Evolutionary conservation across 1,140 invertebrate species (phyloP).

Genomic region (Batillaria attramentaria): DNA sequence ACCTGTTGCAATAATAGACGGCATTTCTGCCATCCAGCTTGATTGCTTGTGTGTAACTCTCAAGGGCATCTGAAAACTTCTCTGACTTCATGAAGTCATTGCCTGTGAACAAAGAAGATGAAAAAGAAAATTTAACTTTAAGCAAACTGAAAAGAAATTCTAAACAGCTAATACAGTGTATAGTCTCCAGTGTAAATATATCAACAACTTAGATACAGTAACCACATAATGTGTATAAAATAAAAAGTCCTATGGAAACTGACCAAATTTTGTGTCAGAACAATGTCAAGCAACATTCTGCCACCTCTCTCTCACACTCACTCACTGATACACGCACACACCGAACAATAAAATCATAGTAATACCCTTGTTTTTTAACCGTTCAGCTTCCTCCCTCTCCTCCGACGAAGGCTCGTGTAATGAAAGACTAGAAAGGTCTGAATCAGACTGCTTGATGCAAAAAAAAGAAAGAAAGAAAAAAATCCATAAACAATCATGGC

Average conservation of each 20-base stretch:
- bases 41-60: conserved; percentile 88
- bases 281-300: too few relatives aligned
- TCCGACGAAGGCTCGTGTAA: conserved; percentile 64
- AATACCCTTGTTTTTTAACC: conserved; percentile 65
- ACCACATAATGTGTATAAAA: too few relatives aligned
- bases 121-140: too few relatives aligned
- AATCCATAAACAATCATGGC: too few relatives aligned
- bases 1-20: conserved; percentile 92
- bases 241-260: too few relatives aligned
- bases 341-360: conserved; percentile 9
- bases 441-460: conserved; percentile 59
- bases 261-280: too few relatives aligned
- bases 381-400: conserved; percentile 65
- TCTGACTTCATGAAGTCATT: conserved; percentile 89
- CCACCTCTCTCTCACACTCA: too few relatives aligned
- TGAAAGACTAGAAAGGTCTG: conserved; percentile 61
- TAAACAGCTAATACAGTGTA: too few relatives aligned
- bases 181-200: too few relatives aligned
- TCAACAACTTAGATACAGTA: too few relatives aligned
- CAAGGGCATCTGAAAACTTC: conserved; percentile 84
- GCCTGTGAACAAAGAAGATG: conserved; percentile 77
- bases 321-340: too few relatives aligned
- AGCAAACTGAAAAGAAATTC: too few relatives aligned
- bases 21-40: conserved; percentile 88
- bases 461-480: background rate